phyloP scores from a whole-genome alignment of 1,140 invertebrate genomes.

The Littorina saxatilis region DNA sequence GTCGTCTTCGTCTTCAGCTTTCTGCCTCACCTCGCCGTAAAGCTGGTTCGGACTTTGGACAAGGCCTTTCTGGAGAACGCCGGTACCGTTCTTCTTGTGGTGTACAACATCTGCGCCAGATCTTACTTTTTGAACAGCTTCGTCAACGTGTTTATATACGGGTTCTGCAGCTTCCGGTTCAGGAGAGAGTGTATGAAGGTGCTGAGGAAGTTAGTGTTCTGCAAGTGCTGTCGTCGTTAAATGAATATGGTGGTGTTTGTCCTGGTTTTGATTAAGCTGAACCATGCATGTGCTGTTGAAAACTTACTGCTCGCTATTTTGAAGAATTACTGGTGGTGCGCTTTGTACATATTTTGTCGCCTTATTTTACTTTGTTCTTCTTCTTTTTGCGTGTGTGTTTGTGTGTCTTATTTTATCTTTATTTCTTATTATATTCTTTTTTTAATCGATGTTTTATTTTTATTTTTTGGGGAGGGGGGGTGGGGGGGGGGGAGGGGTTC shows the following conservation, averaged over 20 bases:
- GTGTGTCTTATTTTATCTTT: too few species aligned
- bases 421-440: too few species aligned
- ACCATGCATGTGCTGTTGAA: neutral
- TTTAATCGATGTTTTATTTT: too few species aligned
- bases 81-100: slow-evolving; percentile 39
- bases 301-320: too few species aligned
- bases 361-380: too few species aligned
- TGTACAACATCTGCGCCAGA: slow-evolving; percentile 67
- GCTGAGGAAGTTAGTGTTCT: slow-evolving; percentile 16
- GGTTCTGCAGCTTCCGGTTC: slow-evolving; percentile 65
- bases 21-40: slow-evolving; percentile 64
- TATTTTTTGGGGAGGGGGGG: too few species aligned
- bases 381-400: too few species aligned
- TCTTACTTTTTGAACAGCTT: slow-evolving; percentile 67
- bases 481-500: too few species aligned
- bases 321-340: neutral
- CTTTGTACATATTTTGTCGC: neutral
- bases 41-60: slow-evolving; percentile 53
- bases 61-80: slow-evolving; percentile 44
- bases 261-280: neutral
- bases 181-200: slow-evolving; percentile 54
- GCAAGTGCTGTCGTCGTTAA: neutral
- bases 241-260: neutral
- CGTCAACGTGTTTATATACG: slow-evolving; percentile 68
- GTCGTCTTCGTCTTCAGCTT: slow-evolving; percentile 66